phyloP scores from a whole-genome alignment of 2,888 invertebrate genomes.

The Desoria tigrina region DNA sequence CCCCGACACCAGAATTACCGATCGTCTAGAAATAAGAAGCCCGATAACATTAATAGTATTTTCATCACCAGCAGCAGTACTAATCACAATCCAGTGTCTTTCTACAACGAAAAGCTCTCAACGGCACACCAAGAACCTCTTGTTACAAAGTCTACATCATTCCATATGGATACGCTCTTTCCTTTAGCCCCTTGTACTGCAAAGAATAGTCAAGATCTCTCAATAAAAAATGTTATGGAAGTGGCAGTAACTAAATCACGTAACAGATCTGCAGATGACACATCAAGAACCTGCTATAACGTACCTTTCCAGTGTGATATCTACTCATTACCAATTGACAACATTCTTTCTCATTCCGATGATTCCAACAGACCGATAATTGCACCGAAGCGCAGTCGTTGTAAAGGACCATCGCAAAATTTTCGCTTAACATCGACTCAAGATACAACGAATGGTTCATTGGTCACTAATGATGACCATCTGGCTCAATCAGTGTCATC shows the following conservation, averaged over 20 bases:
- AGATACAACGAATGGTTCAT: not conserved
- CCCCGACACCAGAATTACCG: not conserved
- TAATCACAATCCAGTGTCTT: not conserved
- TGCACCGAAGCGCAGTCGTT: not conserved
- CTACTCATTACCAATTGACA: conserved; percentile 50
- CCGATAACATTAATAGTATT: not conserved
- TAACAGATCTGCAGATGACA: not conserved
- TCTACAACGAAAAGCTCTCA: not conserved
- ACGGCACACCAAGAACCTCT: not conserved
- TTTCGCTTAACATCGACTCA: not conserved
- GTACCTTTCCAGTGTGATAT: conserved; percentile 51
- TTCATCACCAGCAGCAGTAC: not conserved
- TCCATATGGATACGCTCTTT: not conserved
- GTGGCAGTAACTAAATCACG: not conserved
- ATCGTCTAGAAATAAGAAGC: not conserved
- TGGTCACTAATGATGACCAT: not conserved
- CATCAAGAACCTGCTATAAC: conserved; percentile 12
- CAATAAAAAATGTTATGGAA: not conserved
- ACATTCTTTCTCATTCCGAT: conserved; percentile 15
- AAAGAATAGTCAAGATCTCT: too few relatives aligned
- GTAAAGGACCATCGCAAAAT: too few relatives aligned
- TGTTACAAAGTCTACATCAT: not conserved
- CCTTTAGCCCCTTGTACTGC: not conserved
- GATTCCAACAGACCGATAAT: not conserved
- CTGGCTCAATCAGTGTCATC: not conserved